Evolutionary conservation across 2,888 invertebrate genomes (phyloP), one percentile per base, ranked within the genome.

Genomic region (Beris chalybata): DNA sequence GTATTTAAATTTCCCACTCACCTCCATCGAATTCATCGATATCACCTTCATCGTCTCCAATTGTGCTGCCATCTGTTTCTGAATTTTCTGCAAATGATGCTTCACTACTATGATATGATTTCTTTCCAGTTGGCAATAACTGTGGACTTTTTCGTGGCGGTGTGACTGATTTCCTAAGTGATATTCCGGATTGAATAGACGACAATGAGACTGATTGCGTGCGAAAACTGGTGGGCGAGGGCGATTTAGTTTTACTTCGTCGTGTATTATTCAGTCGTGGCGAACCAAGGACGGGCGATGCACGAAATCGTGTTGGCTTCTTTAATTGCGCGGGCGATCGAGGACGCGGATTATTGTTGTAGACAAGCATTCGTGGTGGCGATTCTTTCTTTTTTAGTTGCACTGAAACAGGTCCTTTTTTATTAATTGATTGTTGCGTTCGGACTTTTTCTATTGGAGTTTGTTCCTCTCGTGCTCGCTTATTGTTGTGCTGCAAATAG

Each of bases 321-420:
- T 38, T 58, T 45, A 52, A 64, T 13, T 53, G 58, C 43, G 76
- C 76, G 15, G 76, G 70, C 54, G 74, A 69, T 43, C 76, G 71
- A 43, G 78, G 78, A 13, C 30, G 12, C 69, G 68, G 69, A 31
- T 9, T 48, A 57, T 73, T 77, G 71, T 77, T 79, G 64, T 79
- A 79, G 22, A 79, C 71, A 48, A 79, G 72, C 13, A 79, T 77
- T 31, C 79, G 73, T 38, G 76, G 74, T 31, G 78, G 74, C 54
- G 76, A 71, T 29, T 71, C 70, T 69, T 75, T 76, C 50, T 76
- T 77, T 47, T 70, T 43, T 69, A 64, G 48, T 7, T 54, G 12
- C 15, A 31, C 12, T 1, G n/a, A 32, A n/a, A 12, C 9, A 2
- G 15, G 5, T 31, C 29, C 7, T 5, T 30, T 12, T 47, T 30